Evolutionary conservation across 2,113 vertebrate species (phyloP), one percentile per base, ranked within the genome.

Genomic region (Verasper variegatus): DNA sequence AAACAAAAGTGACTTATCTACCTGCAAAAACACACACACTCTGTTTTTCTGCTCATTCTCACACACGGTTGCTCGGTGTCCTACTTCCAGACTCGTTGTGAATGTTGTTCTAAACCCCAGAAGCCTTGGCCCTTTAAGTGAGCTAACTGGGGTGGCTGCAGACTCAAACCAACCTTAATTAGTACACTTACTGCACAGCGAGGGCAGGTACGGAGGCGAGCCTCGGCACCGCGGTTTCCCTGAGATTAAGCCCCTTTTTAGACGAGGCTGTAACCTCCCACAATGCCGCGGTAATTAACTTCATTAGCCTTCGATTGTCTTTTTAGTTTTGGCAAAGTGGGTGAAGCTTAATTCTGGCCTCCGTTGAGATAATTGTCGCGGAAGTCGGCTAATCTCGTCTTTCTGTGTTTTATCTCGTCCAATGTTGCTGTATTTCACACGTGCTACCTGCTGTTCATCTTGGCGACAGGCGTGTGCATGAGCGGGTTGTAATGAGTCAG

Each of bases 91-190:
- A 80, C 78, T 80, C 74, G 77, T 74, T 52, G 77, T 73, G 54
- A 58, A 80, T 66, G 72, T 83, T 76, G 81, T 84, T 82, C 58
- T 14, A 82, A 83, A 70, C 75, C 93, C 85, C 89, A 71, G 76
- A 84, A 84, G 87, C 76, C 88, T 63, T 72, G 88, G 88, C 88
- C 81, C 88, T 90, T 89, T 86, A 88, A 90, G 78, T 24, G 76
- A 84, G 84, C 82, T 86, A 88, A 92, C 84, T 47, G 90, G 78
- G 88, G 88, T 88, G 80, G 83, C 86, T 86, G 88, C 83, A 78
- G 71, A 80, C 90, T 83, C 76, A 76, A 90, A 83, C 81, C 82
- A 88, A 79, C 81, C 74, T 84, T 89, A 92, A 93, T 92, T 88
- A 90, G 86, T 75, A 67, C 83, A 82, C 78, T 86, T 87, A 87